Evolutionary conservation across 2,113 vertebrate species (phyloP).

Genomic region (Pelusios castaneus): DNA sequence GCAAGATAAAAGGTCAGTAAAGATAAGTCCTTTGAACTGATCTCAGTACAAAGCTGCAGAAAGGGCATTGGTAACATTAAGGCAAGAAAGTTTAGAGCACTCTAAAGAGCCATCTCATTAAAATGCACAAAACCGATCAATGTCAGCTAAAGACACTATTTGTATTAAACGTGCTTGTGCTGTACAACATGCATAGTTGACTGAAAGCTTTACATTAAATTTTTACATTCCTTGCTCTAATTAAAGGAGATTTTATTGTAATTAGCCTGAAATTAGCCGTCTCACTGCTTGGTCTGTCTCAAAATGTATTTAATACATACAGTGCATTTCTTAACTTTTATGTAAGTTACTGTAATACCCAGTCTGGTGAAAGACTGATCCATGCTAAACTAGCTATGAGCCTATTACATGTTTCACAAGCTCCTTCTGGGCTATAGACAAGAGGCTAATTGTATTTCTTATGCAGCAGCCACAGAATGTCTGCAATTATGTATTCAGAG

Average conservation of each 20-base stretch:
- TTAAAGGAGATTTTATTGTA: neutral
- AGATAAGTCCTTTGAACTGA: neutral
- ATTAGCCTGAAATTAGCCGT: neutral
- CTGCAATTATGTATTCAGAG: neutral
- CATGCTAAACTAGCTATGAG: neutral
- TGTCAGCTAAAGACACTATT: rapidly evolving
- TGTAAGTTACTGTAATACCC: neutral
- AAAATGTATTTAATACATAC: neutral
- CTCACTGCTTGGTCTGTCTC: neutral
- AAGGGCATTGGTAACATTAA: neutral
- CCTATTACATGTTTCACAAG: neutral
- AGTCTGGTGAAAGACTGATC: neutral
- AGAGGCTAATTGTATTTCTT: neutral
- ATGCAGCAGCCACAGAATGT: neutral
- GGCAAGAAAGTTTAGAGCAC: neutral
- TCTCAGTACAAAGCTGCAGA: neutral
- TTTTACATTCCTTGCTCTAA: constrained; percentile 11
- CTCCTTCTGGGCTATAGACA: neutral
- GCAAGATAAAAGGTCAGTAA: constrained; percentile 30
- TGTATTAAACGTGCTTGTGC: neutral
- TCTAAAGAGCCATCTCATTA: neutral
- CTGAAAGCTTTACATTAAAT: constrained; percentile 8
- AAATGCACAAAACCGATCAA: neutral
- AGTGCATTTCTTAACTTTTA: neutral
- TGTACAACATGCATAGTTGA: rapidly evolving